These are phyloP conservation scores for Petrolisthes manimaculis DNA, from an alignment of 2,888 invertebrate genomes.

Conservation along the genomic window DNA sequence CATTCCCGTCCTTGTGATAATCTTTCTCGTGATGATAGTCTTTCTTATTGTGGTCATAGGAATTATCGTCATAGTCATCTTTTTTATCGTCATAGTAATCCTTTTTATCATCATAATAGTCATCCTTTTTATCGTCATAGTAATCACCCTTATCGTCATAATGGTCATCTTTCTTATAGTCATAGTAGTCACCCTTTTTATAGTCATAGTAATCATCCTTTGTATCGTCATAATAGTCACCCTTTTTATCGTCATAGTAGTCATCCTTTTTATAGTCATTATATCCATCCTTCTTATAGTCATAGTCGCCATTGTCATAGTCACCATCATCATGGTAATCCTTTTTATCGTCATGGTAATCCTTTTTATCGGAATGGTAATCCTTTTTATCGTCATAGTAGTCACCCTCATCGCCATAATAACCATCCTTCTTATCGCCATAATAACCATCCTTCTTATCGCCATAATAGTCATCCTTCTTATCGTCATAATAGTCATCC, in stretches of 20 bases:
- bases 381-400: neutral
- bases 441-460: neutral
- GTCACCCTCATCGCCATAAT: neutral
- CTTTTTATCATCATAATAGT: neutral
- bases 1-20: neutral
- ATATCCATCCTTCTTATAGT: neutral
- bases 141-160: neutral
- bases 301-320: neutral
- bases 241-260: neutral
- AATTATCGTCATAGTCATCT: neutral
- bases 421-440: too few relatives aligned
- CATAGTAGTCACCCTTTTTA: neutral
- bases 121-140: neutral
- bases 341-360: neutral
- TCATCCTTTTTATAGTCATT: neutral
- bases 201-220: neutral
- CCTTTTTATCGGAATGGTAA: neutral
- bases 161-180: neutral
- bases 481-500: neutral
- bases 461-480: conserved; percentile 6
- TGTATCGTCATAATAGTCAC: neutral
- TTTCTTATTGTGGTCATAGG: neutral
- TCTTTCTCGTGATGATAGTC: neutral
- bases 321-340: neutral
- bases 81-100: neutral